Evolutionary conservation across 2,113 vertebrate species (phyloP).

Genomic region (Ameiurus melas): DNA sequence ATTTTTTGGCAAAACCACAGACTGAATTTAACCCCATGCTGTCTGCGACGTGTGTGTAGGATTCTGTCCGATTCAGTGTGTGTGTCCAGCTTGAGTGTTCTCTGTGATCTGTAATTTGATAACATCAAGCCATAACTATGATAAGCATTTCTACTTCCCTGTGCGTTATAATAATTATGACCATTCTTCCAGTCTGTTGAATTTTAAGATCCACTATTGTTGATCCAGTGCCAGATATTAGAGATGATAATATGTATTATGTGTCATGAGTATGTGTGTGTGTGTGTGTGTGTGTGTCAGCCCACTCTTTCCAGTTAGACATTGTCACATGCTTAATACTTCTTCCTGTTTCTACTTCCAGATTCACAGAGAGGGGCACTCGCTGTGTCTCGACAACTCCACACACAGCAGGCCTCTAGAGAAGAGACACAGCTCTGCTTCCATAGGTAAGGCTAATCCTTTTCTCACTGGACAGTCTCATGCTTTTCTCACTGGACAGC

Average conservation of each 20-base stretch:
- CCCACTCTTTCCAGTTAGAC: conserved; percentile 40
- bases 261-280: background rate
- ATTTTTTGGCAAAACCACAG: background rate
- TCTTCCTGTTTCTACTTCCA: conserved; percentile 64
- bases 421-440: conserved; percentile 45
- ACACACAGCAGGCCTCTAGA: conserved; percentile 35
- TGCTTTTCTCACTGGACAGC: no score
- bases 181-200: background rate
- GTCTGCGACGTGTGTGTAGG: background rate
- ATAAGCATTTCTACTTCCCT: background rate
- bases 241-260: background rate
- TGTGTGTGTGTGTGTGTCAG: background rate
- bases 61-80: background rate
- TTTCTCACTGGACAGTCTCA: background rate
- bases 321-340: conserved; percentile 66
- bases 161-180: background rate
- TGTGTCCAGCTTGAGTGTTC: background rate
- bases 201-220: background rate
- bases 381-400: conserved; percentile 59
- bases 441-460: conserved; percentile 63
- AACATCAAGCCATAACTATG: background rate
- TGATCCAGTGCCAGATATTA: background rate
- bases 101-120: background rate
- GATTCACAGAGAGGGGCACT: conserved; percentile 75
- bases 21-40: conserved; percentile 14